Evolutionary conservation across 1,140 invertebrate genomes (phyloP), one percentile per base, ranked within the genome.

Genomic region (Bacillus rossius): DNA sequence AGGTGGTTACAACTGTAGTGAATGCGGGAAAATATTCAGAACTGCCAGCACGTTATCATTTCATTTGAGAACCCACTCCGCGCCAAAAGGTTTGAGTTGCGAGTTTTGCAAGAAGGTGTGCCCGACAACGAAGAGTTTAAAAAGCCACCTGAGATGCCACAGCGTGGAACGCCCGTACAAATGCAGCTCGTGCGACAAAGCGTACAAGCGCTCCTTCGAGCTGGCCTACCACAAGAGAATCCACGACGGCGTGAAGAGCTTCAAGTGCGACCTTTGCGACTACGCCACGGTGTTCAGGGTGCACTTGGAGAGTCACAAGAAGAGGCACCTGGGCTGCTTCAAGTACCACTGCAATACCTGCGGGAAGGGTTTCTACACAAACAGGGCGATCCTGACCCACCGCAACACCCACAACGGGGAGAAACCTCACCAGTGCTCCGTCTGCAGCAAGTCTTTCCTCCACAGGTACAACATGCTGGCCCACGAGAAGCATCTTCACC

Each of bases 151-250:
- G 29, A 67, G 76, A 48, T 57, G 57, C 19, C 69, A 73, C 68
- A 69, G 66, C 23, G 64, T 63, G 16, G 84, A 86, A 64, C 68
- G 85, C 25, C 84, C 84, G 0, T 88, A 82, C 69, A 73, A 81
- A 1, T 88, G 86, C 67, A 78, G 82, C 16, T 75, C 79, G 42
- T 88, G 86, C 65, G 72, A 77, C 3, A 88, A 88, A 62, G 77
- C 77, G 2, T 88, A 88, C 74, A 73, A 85, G 16, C 71, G 84
- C 58, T 84, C 86, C 60, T 82, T 83, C 65, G 82, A 86, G 65
- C 70, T 86, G 22, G 72, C 70, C 20, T 34, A 61, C 8, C 57
- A 59, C 23, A 41, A 29, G 57, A 26, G 20, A 14, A 41, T 41
- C 10, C 57, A 59, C 19, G 54, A 38, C 13, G 57, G 57, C 16